Percentiles rank a stretch among this genome's conserved stretches.
phyloP scores from a whole-genome alignment of 2,797 vertebrate genomes.

The Mormyrus hasselquistii region DNA sequence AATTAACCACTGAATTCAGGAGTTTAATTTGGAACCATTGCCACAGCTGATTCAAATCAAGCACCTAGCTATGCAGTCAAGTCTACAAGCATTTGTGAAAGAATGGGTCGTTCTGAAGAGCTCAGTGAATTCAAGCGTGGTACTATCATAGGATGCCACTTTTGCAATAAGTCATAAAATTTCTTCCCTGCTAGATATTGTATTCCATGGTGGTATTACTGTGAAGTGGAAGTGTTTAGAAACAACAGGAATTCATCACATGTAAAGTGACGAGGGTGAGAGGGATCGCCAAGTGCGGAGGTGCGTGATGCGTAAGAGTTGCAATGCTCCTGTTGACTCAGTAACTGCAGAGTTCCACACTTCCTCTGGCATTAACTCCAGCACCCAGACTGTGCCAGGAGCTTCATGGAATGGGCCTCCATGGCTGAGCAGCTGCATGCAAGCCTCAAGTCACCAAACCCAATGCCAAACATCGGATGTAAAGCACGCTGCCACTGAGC shows the following conservation, averaged over 20 bases:
- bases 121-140: neutral
- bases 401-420: neutral
- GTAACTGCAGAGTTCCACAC: neutral
- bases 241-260: neutral
- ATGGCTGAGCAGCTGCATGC: neutral
- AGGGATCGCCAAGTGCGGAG: neutral
- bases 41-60: neutral
- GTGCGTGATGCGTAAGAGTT: no score
- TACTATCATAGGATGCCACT: neutral
- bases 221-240: neutral
- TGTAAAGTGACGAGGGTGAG: neutral
- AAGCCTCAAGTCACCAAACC: neutral
- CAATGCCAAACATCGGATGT: neutral
- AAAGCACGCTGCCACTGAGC: neutral
- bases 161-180: neutral
- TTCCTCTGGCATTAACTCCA: neutral
- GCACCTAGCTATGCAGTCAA: neutral
- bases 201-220: neutral
- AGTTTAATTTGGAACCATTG: neutral
- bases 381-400: neutral
- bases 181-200: neutral
- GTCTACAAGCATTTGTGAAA: neutral
- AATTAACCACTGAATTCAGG: neutral
- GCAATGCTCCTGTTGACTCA: neutral
- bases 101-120: neutral